phyloP scores from a whole-genome alignment of 1,140 invertebrate genomes.

The Lerema accius region DNA sequence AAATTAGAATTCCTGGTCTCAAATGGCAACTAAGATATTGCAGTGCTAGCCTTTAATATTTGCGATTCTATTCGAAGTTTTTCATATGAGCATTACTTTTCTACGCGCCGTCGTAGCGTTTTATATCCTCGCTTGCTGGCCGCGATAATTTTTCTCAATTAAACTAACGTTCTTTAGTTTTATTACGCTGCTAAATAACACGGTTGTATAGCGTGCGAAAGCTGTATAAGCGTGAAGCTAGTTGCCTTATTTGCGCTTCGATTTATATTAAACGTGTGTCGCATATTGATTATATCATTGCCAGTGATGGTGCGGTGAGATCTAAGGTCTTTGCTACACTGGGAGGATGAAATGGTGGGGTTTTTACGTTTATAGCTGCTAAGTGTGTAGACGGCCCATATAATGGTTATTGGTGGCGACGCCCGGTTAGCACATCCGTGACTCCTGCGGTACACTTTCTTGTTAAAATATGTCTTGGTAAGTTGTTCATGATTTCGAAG shows the following conservation, averaged over 20 bases:
- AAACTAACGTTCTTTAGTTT: neutral
- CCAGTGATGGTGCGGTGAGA: neutral
- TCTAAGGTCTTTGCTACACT: neutral
- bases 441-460: too few species aligned
- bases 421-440: too few species aligned
- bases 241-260: constrained; percentile 15
- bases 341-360: neutral
- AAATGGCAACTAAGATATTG: neutral
- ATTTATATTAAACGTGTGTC: constrained; percentile 8
- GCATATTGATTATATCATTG: constrained; percentile 12
- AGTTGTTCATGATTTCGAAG: too few species aligned
- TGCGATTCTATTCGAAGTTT: neutral
- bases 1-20: neutral
- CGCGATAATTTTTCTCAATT: neutral
- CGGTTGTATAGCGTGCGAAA: neutral
- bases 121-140: neutral
- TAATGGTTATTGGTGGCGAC: too few species aligned
- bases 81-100: neutral
- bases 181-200: neutral
- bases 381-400: too few species aligned
- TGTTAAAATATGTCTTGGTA: too few species aligned
- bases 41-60: neutral
- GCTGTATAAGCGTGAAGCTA: neutral
- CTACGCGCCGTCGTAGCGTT: neutral
- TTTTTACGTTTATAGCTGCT: neutral